Base-by-base conservation (phyloP, 2,797 vertebrate genomes). In the Premnoplex brunnescens region DNA sequence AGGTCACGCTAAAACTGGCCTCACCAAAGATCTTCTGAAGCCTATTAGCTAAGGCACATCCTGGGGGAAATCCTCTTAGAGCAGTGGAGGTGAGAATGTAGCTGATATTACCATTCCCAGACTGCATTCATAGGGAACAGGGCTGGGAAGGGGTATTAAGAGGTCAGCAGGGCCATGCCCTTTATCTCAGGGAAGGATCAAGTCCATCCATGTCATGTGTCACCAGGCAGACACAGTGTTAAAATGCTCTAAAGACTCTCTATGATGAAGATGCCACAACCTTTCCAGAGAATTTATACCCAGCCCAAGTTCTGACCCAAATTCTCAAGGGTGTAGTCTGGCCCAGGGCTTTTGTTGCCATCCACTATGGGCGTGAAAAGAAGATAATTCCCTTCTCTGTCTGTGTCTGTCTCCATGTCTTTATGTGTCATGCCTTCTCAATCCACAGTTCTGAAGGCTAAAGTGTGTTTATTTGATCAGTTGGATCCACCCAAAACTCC, bases 41-140 rank as follows among this genome's bases (percentile, higher is more conserved):
- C 92, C 71, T 93, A 79, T 96, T 95, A 96, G 84, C 63, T 52
- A 76, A 93, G 94, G 67, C 63, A 87, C 78, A 89, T 95, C 87
- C 96, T 95, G 87, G 1, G 7, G 28, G 44, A 89, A 95, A 96
- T 95, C 95, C 55, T 96, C 95, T 94, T 96, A 95, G 84, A 60
- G 84, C 48, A 71, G 16, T 69, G 74, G 94, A 91, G 81, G 86
- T 94, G 94, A 86, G 78, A 94, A 54, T 59, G 63, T n/a, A 67
- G 94, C 82, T 73, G 94, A 91, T 82, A 63, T 34, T 76, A 16
- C 59, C 2, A 4, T 55, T 79, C 74, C 83, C 77, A 71, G 59
- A 2, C 55, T 37, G 67, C 74, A 73, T 9, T 8, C 59, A 11
- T 2, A 59, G 74, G 66, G 86, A 72, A 88, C 78, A 49, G 77